Percentiles rank a stretch among this genome's conserved stretches.
phyloP scores from a whole-genome alignment of 2,113 vertebrate species.

The Gymnobelideus leadbeateri region DNA sequence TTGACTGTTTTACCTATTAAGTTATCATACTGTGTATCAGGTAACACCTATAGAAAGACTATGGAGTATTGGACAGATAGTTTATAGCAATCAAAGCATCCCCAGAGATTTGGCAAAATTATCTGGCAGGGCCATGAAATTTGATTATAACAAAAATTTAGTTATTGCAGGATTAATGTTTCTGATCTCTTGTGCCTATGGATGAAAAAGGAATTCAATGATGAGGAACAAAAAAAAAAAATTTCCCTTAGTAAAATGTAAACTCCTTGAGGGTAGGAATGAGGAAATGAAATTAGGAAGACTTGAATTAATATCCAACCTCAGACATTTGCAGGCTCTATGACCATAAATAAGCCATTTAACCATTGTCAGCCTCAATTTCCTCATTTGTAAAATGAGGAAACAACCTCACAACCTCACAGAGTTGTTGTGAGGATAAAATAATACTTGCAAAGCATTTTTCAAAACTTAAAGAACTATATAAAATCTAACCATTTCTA shows the following conservation, averaged over 20 bases:
- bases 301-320: background rate
- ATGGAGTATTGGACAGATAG: background rate
- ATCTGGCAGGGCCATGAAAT: background rate
- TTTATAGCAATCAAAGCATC: background rate
- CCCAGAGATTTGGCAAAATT: background rate
- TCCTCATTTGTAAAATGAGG: background rate
- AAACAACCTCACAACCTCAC: background rate
- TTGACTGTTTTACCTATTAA: background rate
- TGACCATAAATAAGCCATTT: background rate
- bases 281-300: background rate
- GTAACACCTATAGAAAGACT: background rate
- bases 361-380: background rate
- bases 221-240: background rate
- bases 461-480: background rate
- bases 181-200: background rate
- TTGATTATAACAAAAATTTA: background rate
- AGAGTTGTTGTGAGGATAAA: background rate
- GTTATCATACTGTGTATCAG: background rate
- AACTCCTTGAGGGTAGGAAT: background rate
- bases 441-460: background rate
- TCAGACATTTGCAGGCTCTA: background rate
- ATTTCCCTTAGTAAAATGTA: background rate
- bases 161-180: background rate
- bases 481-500: background rate
- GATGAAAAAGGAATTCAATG: background rate